Base-by-base conservation (phyloP, 2,113 vertebrate species). In the Mirounga angustirostris region DNA sequence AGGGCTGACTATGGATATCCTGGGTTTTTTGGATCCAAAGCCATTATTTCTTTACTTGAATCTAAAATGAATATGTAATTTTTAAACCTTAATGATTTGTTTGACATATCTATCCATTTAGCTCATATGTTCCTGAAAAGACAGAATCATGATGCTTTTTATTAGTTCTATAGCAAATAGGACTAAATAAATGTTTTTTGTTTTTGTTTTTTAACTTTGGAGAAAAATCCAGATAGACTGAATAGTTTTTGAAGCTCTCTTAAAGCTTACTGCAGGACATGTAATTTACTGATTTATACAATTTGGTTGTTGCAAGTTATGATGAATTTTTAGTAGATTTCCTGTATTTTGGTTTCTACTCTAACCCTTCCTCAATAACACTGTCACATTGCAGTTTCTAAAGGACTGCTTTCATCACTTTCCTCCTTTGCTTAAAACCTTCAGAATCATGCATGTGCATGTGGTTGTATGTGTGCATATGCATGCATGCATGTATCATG, bases 171-270 rank as follows among this genome's bases (percentile, higher is more conserved):
- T 15, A 79, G 69, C 26, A 78, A 73, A 87, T 73, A 87, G 24
- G 13, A 74, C 46, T 97, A 85, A 76, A 91, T 91, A 91, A 78
- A 59, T n/a, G 13, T 9, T 56, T 90, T 94, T 74, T 91, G 85
- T 89, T 69, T 46, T 61, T 59, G 24, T 12, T 61, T 61, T 61
- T 61, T 4, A 26, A 61, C 46, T 21, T 46, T 93, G 16, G 59
- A 92, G 73, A 40, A 81, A 95, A 94, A 89, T 73, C 13, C 19
- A 91, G 33, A 43, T n/a, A 88, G 69, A 83, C 1, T 15, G 19
- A 91, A 73, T 95, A 59, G 56, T 91, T 91, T 96, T 58, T 79
- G 65, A 91, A 82, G 65, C n/a, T 91, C 22, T 88, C 46, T 93
- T 40, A 82, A 95, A 43, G 18, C 24, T 94, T 52, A 81, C n/a